A percentile compares a stretch with the other conserved stretches of the same genome.
Conservation (phyloP, 2,113 vertebrate genomes). For the Haliaeetus leucogaster region DNA sequence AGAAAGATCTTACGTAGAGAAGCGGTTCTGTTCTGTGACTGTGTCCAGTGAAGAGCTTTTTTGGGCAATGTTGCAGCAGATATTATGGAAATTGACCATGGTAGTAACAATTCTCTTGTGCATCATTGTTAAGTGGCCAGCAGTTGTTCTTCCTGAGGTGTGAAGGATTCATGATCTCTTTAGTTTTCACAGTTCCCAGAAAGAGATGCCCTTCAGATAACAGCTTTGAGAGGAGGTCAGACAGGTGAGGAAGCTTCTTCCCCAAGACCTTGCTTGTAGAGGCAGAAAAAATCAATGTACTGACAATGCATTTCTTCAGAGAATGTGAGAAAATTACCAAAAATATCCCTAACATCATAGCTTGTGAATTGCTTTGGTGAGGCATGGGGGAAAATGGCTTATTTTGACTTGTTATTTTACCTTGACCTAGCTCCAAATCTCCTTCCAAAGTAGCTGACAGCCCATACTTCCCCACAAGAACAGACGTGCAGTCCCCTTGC, state of each 20-base stretch:
- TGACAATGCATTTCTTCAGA: neutral
- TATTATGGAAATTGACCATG: neutral
- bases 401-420: neutral
- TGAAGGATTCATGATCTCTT: neutral
- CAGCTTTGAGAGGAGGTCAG: neutral
- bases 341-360: neutral
- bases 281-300: neutral
- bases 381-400: neutral
- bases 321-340: neutral
- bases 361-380: neutral
- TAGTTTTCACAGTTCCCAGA: neutral
- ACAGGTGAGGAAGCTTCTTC: neutral
- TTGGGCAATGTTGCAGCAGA: neutral
- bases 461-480: neutral
- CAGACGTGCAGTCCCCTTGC: neutral
- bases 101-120: neutral
- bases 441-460: neutral
- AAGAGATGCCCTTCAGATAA: neutral
- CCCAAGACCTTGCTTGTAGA: neutral
- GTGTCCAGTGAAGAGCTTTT: neutral
- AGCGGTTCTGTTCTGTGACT: neutral
- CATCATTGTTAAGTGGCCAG: neutral
- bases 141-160: neutral
- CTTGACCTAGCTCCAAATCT: neutral
- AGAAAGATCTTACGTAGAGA: neutral